Base-by-base conservation (phyloP, 2,113 vertebrate species). In the Dolichotis patagonum region DNA sequence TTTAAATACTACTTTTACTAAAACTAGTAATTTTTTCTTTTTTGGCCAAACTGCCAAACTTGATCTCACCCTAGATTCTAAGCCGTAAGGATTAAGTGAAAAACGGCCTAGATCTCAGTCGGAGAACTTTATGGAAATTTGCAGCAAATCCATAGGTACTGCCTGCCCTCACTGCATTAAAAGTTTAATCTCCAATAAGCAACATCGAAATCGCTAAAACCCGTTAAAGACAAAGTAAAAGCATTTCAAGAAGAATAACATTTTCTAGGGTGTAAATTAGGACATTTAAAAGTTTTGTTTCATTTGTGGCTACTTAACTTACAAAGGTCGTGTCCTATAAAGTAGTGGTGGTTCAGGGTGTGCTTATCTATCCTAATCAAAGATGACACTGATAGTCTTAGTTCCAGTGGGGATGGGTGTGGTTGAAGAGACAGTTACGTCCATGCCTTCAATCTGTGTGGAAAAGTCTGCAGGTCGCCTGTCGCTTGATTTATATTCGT, bases 381-480 rank as follows among this genome's bases (percentile, higher is more conserved):
- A 97, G 96, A 95, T 86, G 88, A 96, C 97, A 96, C 85, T 9
- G 95, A 96, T 85, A 84, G 78, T 91, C 91, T 93, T 52, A 93
- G 65, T 97, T 98, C 97, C 98, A 89, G 98, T 84, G 95, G 94
- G 94, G 91, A 88, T 83, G 97, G 98, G 97, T 97, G 98, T 97
- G 97, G 97, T 30, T 77, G 94, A 87, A 54, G 4, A 96, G 65
- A 97, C 97, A 97, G 97, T 97, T 97, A 95, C 0, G n/a, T 96
- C 83, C 95, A 4, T 56, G 93, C 73, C 96, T 88, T 88, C 96
- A 88, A 96, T 96, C 97, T 28, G 88, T 12, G 11, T 65, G 96
- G 97, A 75, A 89, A 90, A 96, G 85, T 91, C 78, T 60, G 95
- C 95, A 38, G 94, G 90, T 96, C 75, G 35, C 84, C 63, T 11